phyloP scores from a whole-genome alignment of 2,797 vertebrate genomes.

The Sibirionetta formosa region DNA sequence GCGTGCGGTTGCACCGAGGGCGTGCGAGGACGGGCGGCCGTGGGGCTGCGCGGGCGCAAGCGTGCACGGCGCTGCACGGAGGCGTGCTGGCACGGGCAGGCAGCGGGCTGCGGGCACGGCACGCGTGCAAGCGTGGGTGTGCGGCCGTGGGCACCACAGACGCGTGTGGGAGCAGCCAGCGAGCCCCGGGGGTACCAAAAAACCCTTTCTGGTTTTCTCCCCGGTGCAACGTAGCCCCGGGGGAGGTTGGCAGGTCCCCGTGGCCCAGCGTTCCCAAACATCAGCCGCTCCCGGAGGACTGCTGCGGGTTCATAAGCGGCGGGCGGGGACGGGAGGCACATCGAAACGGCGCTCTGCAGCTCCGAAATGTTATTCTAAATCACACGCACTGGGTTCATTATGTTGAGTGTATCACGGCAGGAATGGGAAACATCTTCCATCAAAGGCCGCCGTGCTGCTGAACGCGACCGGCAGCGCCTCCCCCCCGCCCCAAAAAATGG shows the following conservation, averaged over 20 bases:
- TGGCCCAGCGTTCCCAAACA: slow-evolving; percentile 77
- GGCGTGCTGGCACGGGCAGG: too few species aligned
- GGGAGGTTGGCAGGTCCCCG: slow-evolving; percentile 36
- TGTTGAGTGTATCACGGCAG: slow-evolving; percentile 47
- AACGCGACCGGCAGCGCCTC: background rate
- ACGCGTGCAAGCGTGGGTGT: too few species aligned
- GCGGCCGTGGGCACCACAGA: too few species aligned
- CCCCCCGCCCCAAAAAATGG: background rate
- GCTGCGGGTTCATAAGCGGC: slow-evolving; percentile 73
- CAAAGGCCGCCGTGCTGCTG: background rate
- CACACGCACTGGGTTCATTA: slow-evolving; percentile 68
- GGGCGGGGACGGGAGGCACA: slow-evolving; percentile 71
- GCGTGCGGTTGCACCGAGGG: background rate
- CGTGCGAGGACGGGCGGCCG: rapidly evolving
- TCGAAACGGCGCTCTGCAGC: slow-evolving; percentile 73
- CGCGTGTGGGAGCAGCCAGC: rapidly evolving
- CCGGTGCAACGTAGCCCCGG: rapidly evolving
- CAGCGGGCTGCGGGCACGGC: too few species aligned
- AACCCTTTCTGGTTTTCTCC: background rate
- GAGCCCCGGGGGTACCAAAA: background rate
- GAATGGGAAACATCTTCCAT: slow-evolving; percentile 44
- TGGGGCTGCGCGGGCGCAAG: background rate
- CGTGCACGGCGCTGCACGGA: too few species aligned
- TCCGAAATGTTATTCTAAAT: slow-evolving; percentile 79
- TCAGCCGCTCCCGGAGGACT: slow-evolving; percentile 63